Evolutionary conservation across 2,888 invertebrate genomes (phyloP), one percentile per base, ranked within the genome.

Genomic region (Eristalinus sepulchralis): DNA sequence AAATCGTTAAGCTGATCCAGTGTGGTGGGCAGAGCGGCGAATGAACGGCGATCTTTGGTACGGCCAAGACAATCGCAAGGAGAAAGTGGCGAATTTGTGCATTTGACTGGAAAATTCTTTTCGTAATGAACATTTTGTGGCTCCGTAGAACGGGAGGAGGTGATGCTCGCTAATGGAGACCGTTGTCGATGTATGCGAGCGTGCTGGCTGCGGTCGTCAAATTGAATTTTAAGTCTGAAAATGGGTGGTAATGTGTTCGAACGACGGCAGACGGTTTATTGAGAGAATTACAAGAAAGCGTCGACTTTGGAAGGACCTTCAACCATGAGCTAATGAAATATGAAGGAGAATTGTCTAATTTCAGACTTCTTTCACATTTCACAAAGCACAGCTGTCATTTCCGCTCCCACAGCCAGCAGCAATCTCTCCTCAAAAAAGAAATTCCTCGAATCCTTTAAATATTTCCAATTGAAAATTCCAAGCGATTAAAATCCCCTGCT

Each of bases 391-490:
- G n/a, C 5, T 27, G 27, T 3, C 5, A 27, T 27, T 27, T 27
- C 27, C 27, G 27, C 27, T 27, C 2, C 27, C 27, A 27, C 27
- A 27, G 27, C 27, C 2, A 27, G 27, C 27, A 27, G 27, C 27
- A 27, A 27, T 27, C 47, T 47, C 20, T 20, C 20, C 27, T 53
- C 27, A 27, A 27, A 27, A 27, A 36, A 57, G 11, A 62, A 64
- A 55, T 75, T 75, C 57, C 57, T 0, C 33, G 17, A 60, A 53
- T 36, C 24, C 60, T 34, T 34, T 11, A 31, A 67, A 60, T 53
- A 76, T 76, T 62, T 53, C 39, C 24, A 76, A 67, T 53, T 24
- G 24, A 68, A 83, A 63, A 72, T 78, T 84, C 62, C 53, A 63
- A 27, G 22, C 27, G 60, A 31, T 59, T 75, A 62, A 66, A 71